phyloP scores from a whole-genome alignment of 2,113 vertebrate species.

The Sorex fumeus region DNA sequence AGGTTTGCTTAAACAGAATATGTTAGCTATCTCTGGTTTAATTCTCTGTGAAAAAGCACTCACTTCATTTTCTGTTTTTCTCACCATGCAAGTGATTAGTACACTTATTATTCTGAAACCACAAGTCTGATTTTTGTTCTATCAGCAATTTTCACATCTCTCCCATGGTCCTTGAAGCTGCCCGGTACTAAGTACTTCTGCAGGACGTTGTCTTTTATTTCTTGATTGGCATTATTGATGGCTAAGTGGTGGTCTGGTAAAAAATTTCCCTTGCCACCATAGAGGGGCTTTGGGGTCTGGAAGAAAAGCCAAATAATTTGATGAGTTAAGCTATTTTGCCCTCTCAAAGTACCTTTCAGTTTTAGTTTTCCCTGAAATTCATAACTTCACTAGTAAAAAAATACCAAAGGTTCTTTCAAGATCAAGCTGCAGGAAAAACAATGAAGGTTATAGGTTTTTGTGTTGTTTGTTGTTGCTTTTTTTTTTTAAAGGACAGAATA shows the following conservation, averaged over 20 bases:
- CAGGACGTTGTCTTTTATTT: neutral
- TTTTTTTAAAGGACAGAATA: neutral
- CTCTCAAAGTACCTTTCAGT: neutral
- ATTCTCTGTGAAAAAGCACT: neutral
- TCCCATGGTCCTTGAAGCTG: conserved; percentile 7
- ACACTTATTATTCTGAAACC: neutral
- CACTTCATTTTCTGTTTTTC: neutral
- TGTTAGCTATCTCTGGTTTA: conserved; percentile 14
- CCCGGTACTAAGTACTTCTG: neutral
- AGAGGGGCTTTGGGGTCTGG: neutral
- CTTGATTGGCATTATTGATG: neutral
- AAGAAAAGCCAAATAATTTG: neutral
- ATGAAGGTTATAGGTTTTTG: neutral
- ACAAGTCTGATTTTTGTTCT: neutral
- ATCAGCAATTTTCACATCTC: conserved; percentile 30
- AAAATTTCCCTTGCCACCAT: neutral
- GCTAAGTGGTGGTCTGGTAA: neutral
- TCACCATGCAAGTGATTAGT: neutral
- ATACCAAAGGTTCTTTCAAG: conserved; percentile 10
- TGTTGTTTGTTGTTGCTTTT: neutral
- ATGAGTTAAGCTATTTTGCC: conserved; percentile 34
- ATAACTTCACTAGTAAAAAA: conserved; percentile 43
- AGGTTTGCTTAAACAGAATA: neutral
- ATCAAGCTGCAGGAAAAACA: conserved; percentile 44
- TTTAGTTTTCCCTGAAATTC: conserved; percentile 54